Evolutionary conservation across 1,140 invertebrate species (phyloP).

Genomic region (Vollenhovia emeryi): DNA sequence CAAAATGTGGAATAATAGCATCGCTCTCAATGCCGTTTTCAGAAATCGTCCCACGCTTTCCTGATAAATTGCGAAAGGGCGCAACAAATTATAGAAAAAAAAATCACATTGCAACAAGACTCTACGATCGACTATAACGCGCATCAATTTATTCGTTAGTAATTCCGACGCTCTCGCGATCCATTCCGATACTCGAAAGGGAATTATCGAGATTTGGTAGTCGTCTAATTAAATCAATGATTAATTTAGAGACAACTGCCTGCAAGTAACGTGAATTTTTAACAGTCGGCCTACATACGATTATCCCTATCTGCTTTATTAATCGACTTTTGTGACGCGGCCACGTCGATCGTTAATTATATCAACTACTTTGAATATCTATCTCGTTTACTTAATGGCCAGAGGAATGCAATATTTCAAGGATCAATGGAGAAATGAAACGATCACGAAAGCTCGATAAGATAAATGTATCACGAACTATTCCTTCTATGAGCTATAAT

Average conservation of each 20-base stretch:
- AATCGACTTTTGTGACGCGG: conserved; percentile 37
- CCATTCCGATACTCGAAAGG: conserved; percentile 49
- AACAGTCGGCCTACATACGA: conserved; percentile 51
- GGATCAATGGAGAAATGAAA: conserved; percentile 6
- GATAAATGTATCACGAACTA: conserved; percentile 1
- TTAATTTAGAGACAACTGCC: conserved; percentile 63
- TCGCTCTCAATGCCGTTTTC: background rate
- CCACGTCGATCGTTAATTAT: conserved; percentile 55
- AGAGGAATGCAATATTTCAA: conserved; percentile 30
- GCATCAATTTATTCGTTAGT: conserved; percentile 64
- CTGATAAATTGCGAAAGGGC: conserved; percentile 64
- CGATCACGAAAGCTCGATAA: background rate
- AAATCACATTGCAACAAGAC: conserved; percentile 54
- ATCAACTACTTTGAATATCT: conserved; percentile 51
- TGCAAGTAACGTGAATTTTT: conserved; percentile 55
- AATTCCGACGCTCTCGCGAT: conserved; percentile 63
- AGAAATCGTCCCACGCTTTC: conserved; percentile 32
- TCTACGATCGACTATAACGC: conserved; percentile 50
- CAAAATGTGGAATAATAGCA: conserved; percentile 32
- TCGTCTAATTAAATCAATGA: conserved; percentile 72
- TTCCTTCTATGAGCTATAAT: background rate
- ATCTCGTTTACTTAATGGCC: conserved; percentile 37
- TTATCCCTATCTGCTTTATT: conserved; percentile 58
- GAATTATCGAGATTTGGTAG: conserved; percentile 66
- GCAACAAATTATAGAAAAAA: conserved; percentile 64